Base-by-base conservation (phyloP, 2,113 vertebrate genomes). In the Galemys pyrenaicus region DNA sequence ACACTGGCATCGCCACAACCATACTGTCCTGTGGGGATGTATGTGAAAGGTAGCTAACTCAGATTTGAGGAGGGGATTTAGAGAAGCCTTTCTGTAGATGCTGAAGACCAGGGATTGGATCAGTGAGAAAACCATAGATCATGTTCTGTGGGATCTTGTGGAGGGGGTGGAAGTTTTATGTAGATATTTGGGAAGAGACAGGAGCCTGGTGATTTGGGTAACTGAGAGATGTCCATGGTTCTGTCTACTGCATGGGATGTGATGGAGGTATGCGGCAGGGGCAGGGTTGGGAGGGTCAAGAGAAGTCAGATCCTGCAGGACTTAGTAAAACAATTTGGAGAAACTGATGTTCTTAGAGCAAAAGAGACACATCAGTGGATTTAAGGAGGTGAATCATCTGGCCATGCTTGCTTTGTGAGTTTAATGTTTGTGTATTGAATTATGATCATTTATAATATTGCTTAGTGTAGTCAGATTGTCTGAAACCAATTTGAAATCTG, bases 401-500 rank as follows among this genome's bases (percentile, higher is more conserved):
- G 41, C n/a, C 49, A 19, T 22, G 37, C 60, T 60, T 84, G 28
- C 67, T 65, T 73, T 46, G 41, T 62, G 37, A 58, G 41, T 78
- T 80, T 62, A 77, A 37, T 88, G 62, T 39, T 71, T 78, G n/a
- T 58, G 41, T 39, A 51, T 44, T 71, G 46, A 85, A 32, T 88
- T 70, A 56, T 17, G 39, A 30, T 49, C 9, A 26, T 68, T 87
- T 87, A 74, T 46, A 80, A 3, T 49, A 51, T 26, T 62, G 32
- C 64, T 89, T 44, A 62, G 10, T 37, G 7, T 65, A 46, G 41
- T 84, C 41, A 3, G 24, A 28, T 56, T 84, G 80, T 17, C 24
- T 71, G 60, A 54, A 73, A 68, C 35, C 28, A 16, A 67, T 35
- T 10, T 46, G 44, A 93, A 94, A 17, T 6, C 71, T 39, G 28